phyloP scores from a whole-genome alignment of 2,888 invertebrate genomes.

The Clivina fossor region DNA sequence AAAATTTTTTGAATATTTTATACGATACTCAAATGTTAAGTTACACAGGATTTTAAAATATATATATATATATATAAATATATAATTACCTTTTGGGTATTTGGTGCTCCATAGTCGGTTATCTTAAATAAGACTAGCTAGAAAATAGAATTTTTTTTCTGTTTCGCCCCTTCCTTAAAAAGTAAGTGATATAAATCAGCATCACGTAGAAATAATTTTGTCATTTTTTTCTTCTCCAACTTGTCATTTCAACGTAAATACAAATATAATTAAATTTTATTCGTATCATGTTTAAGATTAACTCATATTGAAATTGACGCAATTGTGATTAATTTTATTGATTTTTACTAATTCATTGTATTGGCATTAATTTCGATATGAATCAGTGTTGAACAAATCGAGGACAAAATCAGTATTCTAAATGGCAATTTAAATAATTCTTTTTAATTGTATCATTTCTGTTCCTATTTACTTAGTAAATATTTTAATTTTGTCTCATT shows the following conservation, averaged over 20 bases:
- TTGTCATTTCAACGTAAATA: conserved; percentile 4
- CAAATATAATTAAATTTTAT: too few relatives aligned
- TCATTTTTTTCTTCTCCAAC: conserved; percentile 14
- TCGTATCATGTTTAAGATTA: too few relatives aligned
- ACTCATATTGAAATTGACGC: too few relatives aligned
- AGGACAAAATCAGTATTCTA: conserved; percentile 20
- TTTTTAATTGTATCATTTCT: conserved; percentile 21
- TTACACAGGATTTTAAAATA: conserved; percentile 30
- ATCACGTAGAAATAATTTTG: conserved; percentile 23
- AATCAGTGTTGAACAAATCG: background rate
- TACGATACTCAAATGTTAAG: conserved; percentile 31
- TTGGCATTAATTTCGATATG: too few relatives aligned
- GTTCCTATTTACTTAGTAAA: conserved; percentile 23
- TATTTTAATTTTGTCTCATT: conserved; percentile 17
- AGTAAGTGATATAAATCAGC: conserved; percentile 18
- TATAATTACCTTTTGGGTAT: conserved; percentile 31
- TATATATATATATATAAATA: too few relatives aligned
- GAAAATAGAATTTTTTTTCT: conserved; percentile 9
- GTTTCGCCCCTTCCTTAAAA: conserved; percentile 5
- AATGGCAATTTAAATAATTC: conserved; percentile 21
- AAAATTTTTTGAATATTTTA: conserved; percentile 29
- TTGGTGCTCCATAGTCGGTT: conserved; percentile 29
- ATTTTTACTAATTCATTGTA: too few relatives aligned
- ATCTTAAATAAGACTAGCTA: conserved; percentile 25
- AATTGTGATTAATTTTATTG: too few relatives aligned